phyloP scores from a whole-genome alignment of 2,797 vertebrate genomes.

The Staurois parvus region DNA sequence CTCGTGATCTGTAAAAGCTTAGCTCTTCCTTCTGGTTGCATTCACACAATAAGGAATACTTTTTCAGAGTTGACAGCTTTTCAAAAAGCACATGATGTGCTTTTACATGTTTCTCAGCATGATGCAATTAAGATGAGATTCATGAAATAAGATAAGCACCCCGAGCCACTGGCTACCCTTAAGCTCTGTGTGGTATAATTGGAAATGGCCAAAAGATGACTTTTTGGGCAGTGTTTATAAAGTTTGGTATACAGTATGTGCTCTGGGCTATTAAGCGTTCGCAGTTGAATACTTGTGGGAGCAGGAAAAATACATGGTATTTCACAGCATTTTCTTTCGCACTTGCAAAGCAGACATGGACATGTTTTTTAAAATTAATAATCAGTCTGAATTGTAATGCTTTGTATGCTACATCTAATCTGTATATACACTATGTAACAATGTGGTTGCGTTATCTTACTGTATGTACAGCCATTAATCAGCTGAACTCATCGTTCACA shows the following conservation, averaged over 20 bases:
- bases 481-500: neutral
- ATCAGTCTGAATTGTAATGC: too few species aligned
- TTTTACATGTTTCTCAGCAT: slow-evolving; percentile 32
- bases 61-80: slow-evolving; percentile 38
- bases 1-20: slow-evolving; percentile 59
- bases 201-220: slow-evolving; percentile 26
- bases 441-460: neutral
- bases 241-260: slow-evolving; percentile 34
- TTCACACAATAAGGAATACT: slow-evolving; percentile 55
- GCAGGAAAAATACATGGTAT: neutral
- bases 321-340: neutral
- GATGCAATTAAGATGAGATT: slow-evolving; percentile 16
- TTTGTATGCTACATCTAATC: too few species aligned
- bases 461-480: neutral
- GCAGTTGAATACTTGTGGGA: slow-evolving; percentile 23
- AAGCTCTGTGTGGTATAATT: slow-evolving; percentile 52
- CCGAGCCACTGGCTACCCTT: slow-evolving; percentile 17
- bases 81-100: slow-evolving; percentile 40
- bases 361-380: neutral
- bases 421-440: neutral
- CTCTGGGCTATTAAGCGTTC: slow-evolving; percentile 36
- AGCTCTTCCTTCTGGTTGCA: slow-evolving; percentile 61
- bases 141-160: slow-evolving; percentile 53
- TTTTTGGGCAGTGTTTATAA: slow-evolving; percentile 35
- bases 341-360: neutral